Percentiles rank a stretch among this genome's conserved stretches.
phyloP scores from a whole-genome alignment of 2,888 invertebrate species.

The Dynastes maya region DNA sequence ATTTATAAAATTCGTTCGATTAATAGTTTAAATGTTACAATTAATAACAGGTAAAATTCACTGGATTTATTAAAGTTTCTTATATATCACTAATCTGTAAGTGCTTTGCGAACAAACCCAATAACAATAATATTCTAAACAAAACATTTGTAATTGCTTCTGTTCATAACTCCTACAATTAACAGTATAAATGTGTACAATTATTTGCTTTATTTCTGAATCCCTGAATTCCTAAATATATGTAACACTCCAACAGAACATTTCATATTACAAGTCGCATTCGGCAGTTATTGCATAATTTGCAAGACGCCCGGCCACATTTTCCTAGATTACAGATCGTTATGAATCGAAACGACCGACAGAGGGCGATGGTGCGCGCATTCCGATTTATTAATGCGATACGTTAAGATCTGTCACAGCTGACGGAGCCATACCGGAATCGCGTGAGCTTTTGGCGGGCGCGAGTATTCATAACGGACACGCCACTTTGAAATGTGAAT shows the following conservation, averaged over 20 bases:
- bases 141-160: too few species aligned
- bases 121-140: too few species aligned
- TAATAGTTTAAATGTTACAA: too few species aligned
- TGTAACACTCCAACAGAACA: neutral
- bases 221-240: neutral
- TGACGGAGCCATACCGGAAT: neutral
- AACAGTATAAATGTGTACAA: too few species aligned
- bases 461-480: slow-evolving; percentile 3
- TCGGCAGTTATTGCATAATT: neutral
- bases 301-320: too few species aligned
- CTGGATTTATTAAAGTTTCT: too few species aligned
- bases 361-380: neutral
- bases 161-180: too few species aligned
- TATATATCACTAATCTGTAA: too few species aligned
- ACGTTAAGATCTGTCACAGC: slow-evolving; percentile 24
- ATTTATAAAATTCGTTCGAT: too few species aligned
- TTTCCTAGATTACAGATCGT: slow-evolving; percentile 9
- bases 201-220: too few species aligned
- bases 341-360: neutral
- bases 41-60: too few species aligned
- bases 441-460: neutral
- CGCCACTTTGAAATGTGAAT: slow-evolving; percentile 1
- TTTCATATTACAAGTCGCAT: neutral
- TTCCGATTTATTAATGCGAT: slow-evolving; percentile 29
- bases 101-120: too few species aligned